Evolutionary conservation across 2,888 invertebrate genomes (phyloP), one percentile per base, ranked within the genome.

Genomic region (Macaria notata): DNA sequence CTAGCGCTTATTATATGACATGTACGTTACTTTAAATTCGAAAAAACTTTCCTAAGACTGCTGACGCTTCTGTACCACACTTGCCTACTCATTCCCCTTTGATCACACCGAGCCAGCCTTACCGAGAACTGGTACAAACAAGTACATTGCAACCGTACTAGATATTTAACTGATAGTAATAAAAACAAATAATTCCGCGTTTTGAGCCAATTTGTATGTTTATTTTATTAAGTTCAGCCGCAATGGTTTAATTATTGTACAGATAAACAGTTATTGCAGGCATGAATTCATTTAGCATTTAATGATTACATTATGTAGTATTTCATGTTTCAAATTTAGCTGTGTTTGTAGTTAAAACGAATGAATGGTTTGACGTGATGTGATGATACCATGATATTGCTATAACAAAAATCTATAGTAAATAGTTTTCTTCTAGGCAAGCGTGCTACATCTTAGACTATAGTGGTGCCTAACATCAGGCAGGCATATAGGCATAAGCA

Each of bases 241-340:
- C 36, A 49, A 48, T 38, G 9, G 30, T 53, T 56, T 44, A 56
- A 56, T 56, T 56, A 53, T 50, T n/a, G 31, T 33, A 31, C 31
- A 30, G 45, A 44, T 53, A 53, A 53, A 53, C 33, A 36, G 44
- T 52, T 39, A 9, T 51, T 46, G 46, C 43, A 41, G 39, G 44
- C 44, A 49, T 54, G n/a, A n/a, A 38, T 45, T 42, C 5, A 48
- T 51, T 50, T 51, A 63, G 61, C 31, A 39, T 39, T 68, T 66
- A n/a, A 19, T 47, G 36, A 47, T 42, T 50, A 9, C 19, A 2
- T 5, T 43, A 19, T 19, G 19, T 19, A 3, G 33, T 36, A 6
- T 36, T 36, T 6, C 7, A 36, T 7, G 7, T 36, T 36, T 36
- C 3, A 7, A 4, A 7, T 4, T n/a, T 36, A 36, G 5, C 33